A percentile compares a stretch with the other conserved stretches of the same genome.
phyloP scores from a whole-genome alignment of 2,797 vertebrate species.

The Falco columbarius region DNA sequence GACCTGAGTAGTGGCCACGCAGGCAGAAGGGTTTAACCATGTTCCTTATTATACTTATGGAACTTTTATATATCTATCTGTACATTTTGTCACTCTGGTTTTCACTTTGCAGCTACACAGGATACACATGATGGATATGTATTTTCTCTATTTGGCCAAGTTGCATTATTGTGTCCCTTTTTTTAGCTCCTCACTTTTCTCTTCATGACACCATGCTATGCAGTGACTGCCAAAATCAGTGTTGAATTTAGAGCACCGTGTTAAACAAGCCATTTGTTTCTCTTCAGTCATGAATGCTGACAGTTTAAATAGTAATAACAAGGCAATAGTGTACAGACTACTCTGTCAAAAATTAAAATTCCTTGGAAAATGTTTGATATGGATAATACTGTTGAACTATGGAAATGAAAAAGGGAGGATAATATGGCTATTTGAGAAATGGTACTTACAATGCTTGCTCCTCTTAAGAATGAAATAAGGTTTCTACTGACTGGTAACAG shows the following conservation, averaged over 20 bases:
- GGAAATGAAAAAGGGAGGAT: slow-evolving; percentile 18
- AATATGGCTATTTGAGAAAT: slow-evolving; percentile 29
- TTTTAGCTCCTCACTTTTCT: slow-evolving; percentile 36
- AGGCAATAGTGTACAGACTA: slow-evolving; percentile 14
- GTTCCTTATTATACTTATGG: background rate
- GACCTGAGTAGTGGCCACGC: background rate
- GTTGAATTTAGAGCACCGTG: slow-evolving; percentile 12
- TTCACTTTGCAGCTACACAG: background rate
- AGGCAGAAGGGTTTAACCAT: background rate
- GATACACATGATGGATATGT: background rate
- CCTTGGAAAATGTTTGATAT: slow-evolving; percentile 46
- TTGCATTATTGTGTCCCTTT: background rate
- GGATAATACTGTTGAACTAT: slow-evolving; percentile 3
- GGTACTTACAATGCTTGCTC: slow-evolving; percentile 78
- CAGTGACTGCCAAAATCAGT: slow-evolving; percentile 23
- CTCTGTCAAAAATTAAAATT: slow-evolving; percentile 48
- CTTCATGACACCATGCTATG: slow-evolving; percentile 34
- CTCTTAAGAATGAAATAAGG: slow-evolving; percentile 80
- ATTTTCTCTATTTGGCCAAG: slow-evolving; percentile 19
- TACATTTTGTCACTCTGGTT: background rate
- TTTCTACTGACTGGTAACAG: slow-evolving; percentile 83
- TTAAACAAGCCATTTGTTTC: slow-evolving; percentile 61
- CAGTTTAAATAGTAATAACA: slow-evolving; percentile 60
- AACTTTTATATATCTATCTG: background rate
- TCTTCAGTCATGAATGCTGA: slow-evolving; percentile 39